A percentile compares a stretch with the other conserved stretches of the same genome.
Evolutionary conservation across 2,888 invertebrate species (phyloP).

Genomic region (Clepsis dumicolana): DNA sequence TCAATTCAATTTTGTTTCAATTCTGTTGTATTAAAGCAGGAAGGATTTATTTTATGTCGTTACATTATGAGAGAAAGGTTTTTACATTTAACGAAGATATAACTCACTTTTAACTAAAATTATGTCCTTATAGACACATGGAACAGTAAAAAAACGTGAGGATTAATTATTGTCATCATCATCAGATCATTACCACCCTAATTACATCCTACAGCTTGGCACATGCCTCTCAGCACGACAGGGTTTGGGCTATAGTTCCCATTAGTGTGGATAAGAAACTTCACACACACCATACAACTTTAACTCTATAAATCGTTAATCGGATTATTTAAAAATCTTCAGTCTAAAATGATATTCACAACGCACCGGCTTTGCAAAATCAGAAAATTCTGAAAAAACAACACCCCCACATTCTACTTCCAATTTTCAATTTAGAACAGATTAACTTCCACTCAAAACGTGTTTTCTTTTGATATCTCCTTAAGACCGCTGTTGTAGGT

Average conservation of each 20-base stretch:
- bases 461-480: slow-evolving; percentile 19
- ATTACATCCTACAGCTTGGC: too few species aligned
- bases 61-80: not conserved
- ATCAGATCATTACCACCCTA: too few species aligned
- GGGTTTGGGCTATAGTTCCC: too few species aligned
- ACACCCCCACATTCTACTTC: not conserved
- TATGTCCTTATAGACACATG: too few species aligned
- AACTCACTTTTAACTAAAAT: too few species aligned
- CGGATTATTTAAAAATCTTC: too few species aligned
- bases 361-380: not conserved
- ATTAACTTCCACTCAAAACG: slow-evolving; percentile 7
- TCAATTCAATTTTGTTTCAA: slow-evolving; percentile 1
- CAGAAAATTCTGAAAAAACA: not conserved
- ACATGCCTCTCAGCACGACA: too few species aligned
- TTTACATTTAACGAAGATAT: not conserved
- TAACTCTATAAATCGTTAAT: too few species aligned
- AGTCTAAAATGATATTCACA: not conserved
- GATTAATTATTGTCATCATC: too few species aligned
- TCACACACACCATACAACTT: too few species aligned
- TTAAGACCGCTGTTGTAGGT: slow-evolving; percentile 1
- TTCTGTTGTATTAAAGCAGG: not conserved
- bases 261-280: too few species aligned
- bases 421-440: slow-evolving; percentile 3
- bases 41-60: not conserved
- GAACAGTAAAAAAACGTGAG: too few species aligned